These are phyloP conservation scores for Philaethria dido DNA, from an alignment of 2,888 invertebrate species.

Conservation along the genomic window DNA sequence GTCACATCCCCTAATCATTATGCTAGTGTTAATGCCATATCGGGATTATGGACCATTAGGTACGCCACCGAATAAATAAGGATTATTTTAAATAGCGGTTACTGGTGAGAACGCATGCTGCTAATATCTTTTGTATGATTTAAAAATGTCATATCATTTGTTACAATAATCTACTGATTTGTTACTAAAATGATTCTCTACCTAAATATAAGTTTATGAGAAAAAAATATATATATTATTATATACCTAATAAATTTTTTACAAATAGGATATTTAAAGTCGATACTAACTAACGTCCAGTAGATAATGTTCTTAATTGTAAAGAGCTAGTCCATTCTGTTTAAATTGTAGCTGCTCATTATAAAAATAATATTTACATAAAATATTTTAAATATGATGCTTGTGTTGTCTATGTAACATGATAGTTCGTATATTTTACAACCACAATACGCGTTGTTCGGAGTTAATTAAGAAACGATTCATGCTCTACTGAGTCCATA, in stretches of 20 bases:
- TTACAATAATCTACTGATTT: background rate
- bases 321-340: too few relatives aligned
- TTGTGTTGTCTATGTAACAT: constrained; percentile 8
- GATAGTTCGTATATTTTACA: constrained; percentile 18
- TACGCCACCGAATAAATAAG: constrained; percentile 78
- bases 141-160: background rate
- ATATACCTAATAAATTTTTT: too few relatives aligned
- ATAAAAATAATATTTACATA: background rate
- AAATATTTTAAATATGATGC: background rate
- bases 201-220: too few relatives aligned
- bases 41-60: constrained; percentile 77
- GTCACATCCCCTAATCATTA: constrained; percentile 64
- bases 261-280: too few relatives aligned
- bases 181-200: background rate
- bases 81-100: constrained; percentile 69
- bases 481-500: constrained; percentile 30
- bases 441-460: background rate
- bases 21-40: constrained; percentile 73
- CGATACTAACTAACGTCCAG: too few relatives aligned
- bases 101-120: constrained; percentile 70
- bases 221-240: too few relatives aligned
- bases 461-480: constrained; percentile 25
- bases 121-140: constrained; percentile 51
- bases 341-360: background rate
- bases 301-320: too few relatives aligned